These are phyloP conservation scores for Dryoscopus gambensis DNA, from an alignment of 2,113 vertebrate genomes.

Conservation along the genomic window DNA sequence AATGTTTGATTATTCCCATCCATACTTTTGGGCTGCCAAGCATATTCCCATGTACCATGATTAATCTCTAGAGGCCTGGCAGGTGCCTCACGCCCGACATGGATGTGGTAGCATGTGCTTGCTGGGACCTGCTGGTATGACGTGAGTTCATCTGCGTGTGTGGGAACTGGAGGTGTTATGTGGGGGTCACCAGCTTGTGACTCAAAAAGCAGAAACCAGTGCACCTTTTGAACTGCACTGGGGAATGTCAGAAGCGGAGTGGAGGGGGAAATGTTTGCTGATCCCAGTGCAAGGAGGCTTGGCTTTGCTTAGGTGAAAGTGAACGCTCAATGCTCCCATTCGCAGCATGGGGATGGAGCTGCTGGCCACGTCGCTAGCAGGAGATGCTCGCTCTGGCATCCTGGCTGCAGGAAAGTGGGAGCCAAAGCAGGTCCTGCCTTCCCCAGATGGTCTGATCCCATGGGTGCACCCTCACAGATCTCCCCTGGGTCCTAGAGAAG, in stretches of 20 bases:
- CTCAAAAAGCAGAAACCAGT: background rate
- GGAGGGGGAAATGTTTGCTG: background rate
- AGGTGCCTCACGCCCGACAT: accelerated
- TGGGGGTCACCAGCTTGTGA: background rate
- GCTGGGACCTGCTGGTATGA: background rate
- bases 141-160: accelerated
- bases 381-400: background rate
- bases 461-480: background rate
- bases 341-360: accelerated
- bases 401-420: background rate
- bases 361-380: accelerated
- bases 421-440: background rate
- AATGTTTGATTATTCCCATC: background rate
- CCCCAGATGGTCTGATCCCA: background rate
- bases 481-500: accelerated
- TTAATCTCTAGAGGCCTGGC: background rate
- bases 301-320: background rate
- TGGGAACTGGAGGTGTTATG: background rate
- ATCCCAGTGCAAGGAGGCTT: background rate
- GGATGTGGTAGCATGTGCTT: accelerated
- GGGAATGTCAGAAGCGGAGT: background rate
- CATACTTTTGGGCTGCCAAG: background rate
- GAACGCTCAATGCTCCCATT: accelerated
- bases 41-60: background rate
- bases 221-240: background rate